These are phyloP conservation scores for Hipposideros armiger DNA, from an alignment of 2,113 vertebrate species.

Conservation along the genomic window DNA sequence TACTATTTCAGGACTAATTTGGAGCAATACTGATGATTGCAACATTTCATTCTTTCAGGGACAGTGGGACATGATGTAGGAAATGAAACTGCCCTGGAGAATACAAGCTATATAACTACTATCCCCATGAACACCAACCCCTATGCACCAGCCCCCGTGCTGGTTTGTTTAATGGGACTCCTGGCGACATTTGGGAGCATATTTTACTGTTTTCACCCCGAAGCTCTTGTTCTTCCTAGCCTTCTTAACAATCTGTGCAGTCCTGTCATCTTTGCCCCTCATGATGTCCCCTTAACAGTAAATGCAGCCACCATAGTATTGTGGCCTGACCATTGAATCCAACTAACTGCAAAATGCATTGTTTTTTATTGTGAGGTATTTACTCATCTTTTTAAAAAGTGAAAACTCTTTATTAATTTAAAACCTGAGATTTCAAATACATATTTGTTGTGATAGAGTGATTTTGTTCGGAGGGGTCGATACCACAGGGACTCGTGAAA, in stretches of 20 bases:
- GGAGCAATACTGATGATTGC: neutral
- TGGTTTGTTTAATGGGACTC: neutral
- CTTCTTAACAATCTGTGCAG: neutral
- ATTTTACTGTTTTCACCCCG: neutral
- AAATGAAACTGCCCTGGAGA: neutral
- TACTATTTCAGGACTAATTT: neutral
- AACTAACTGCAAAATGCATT: neutral
- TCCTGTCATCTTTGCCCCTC: neutral
- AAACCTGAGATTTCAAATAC: conserved; percentile 14
- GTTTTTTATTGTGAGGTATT: neutral
- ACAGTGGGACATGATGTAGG: neutral
- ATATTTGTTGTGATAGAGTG: neutral
- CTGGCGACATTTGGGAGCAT: neutral
- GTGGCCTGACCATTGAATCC: neutral
- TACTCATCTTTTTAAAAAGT: neutral
- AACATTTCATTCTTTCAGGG: neutral
- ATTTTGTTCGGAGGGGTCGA: neutral
- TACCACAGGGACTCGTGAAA: neutral
- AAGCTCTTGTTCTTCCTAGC: neutral
- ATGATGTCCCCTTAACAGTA: neutral
- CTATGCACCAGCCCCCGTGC: too few relatives aligned
- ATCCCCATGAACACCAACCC: neutral
- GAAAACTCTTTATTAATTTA: neutral
- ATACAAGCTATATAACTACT: neutral
- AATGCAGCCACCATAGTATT: neutral